phyloP scores from a whole-genome alignment of 1,140 invertebrate species.

The Conus ventricosus region DNA sequence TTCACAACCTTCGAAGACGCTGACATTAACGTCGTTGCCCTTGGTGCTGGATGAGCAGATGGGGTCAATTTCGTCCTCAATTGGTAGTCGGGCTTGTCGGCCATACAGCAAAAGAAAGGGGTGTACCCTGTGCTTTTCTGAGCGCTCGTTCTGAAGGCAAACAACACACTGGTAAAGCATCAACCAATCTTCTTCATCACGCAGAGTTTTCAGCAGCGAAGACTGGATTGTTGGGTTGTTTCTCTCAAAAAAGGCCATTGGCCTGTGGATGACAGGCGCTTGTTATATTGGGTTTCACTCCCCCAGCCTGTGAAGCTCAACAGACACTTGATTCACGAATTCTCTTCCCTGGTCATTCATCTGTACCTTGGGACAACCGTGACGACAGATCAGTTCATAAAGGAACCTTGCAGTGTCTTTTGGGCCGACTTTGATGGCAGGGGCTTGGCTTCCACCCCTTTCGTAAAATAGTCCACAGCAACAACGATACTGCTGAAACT shows the following conservation, averaged over 20 bases:
- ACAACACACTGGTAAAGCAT: conserved; percentile 18
- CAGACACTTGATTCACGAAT: conserved; percentile 16
- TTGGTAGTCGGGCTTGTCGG: conserved; percentile 17
- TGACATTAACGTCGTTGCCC: conserved; percentile 14
- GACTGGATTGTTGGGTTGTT: neutral
- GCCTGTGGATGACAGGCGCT: conserved; percentile 14
- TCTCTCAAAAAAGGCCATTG: conserved; percentile 8
- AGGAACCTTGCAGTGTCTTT: neutral
- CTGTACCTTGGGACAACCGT: conserved; percentile 11
- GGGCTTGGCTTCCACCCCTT: conserved; percentile 2
- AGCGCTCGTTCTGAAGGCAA: conserved; percentile 17
- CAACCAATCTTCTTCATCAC: conserved; percentile 14
- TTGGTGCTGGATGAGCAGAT: conserved; percentile 15
- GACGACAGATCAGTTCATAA: conserved; percentile 19
- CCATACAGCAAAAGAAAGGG: conserved; percentile 21
- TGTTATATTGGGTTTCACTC: neutral
- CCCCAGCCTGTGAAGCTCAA: neutral
- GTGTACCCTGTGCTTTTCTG: conserved; percentile 17
- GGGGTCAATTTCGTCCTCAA: conserved; percentile 28
- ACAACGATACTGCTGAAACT: conserved; percentile 14
- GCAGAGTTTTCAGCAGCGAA: neutral
- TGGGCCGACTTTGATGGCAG: conserved; percentile 8
- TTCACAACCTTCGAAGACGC: conserved; percentile 12
- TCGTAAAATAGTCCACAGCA: conserved; percentile 17
- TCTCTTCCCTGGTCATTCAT: conserved; percentile 11